These are phyloP conservation scores for Irena cyanogastra DNA, from an alignment of 2,113 vertebrate species.

Conservation along the genomic window DNA sequence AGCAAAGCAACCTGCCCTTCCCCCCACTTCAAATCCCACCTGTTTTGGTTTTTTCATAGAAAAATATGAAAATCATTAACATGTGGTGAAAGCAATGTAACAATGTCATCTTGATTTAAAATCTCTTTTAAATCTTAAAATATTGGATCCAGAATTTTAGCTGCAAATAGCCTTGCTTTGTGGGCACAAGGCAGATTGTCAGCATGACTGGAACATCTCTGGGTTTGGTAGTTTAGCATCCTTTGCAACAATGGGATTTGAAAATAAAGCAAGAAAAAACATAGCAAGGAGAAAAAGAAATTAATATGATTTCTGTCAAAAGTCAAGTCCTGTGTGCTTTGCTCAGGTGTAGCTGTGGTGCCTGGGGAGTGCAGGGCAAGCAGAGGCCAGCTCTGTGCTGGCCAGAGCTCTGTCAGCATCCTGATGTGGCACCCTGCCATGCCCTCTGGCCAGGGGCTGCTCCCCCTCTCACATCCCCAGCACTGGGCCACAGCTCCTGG, in stretches of 20 bases:
- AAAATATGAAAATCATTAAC: conserved; percentile 61
- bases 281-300: not conserved
- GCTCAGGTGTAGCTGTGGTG: not conserved
- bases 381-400: not conserved
- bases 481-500: not conserved
- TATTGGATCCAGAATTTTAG: not conserved
- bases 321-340: not conserved
- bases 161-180: conserved; percentile 8
- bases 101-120: conserved; percentile 44
- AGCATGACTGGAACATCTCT: not conserved
- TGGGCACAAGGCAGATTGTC: not conserved
- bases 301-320: not conserved
- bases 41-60: conserved; percentile 32
- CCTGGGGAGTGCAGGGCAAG: rapidly evolving
- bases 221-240: not conserved
- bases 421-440: not conserved
- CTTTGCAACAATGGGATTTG: not conserved
- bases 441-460: not conserved
- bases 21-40: conserved; percentile 16
- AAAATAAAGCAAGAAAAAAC: not conserved
- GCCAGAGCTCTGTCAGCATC: not conserved
- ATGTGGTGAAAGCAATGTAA: conserved; percentile 48
- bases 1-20: conserved; percentile 7
- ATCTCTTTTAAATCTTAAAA: conserved; percentile 57
- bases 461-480: not conserved